Evolutionary conservation across 1,140 invertebrate genomes (phyloP), one percentile per base, ranked within the genome.

Genomic region (Brachionus koreanus): DNA sequence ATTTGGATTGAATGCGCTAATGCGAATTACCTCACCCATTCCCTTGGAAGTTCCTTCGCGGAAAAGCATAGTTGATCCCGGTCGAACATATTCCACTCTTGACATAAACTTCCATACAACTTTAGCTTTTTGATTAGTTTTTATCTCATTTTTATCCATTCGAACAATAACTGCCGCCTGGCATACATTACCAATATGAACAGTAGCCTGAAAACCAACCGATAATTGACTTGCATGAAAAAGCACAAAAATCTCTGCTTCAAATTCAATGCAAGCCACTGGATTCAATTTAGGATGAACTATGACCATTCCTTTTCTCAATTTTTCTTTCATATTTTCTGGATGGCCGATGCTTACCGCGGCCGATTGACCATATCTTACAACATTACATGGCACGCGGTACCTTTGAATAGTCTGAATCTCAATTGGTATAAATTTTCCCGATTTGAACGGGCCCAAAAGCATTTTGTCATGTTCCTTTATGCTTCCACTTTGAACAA

Each of bases 121-220:
- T 0, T 93, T 92, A 12, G 94, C 94, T 2, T 91, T 92, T 84
- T 96, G 93, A 86, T 95, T 94, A 0, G 94, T 95, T 83, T 92
- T 91, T 67, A 94, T 89, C 37, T 90, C 90, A 46, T 25, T 42
- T 83, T 87, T 87, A 39, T 87, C 84, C 83, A 88, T 88, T 37
- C 85, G 82, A 12, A 85, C 92, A 23, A 97, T 92, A 23, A 85
- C 86, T 19, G 94, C 95, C 0, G 95, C 98, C 89, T 98, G 97
- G 9, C 95, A 89, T 13, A 98, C 93, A 86, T 95, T 98, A 1
- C 95, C 95, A 82, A 98, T 93, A 86, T 98, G 94, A 2, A 98
- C 92, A 0, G 95, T 97, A 29, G 94, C 93, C 90, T 98, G 95
- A 88, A 96, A 97, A 16, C 95, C 95, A 5, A 91, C 91, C 83